Evolutionary conservation across 2,888 invertebrate genomes (phyloP), one percentile per base, ranked within the genome.

Genomic region (Megamerina dolium): DNA sequence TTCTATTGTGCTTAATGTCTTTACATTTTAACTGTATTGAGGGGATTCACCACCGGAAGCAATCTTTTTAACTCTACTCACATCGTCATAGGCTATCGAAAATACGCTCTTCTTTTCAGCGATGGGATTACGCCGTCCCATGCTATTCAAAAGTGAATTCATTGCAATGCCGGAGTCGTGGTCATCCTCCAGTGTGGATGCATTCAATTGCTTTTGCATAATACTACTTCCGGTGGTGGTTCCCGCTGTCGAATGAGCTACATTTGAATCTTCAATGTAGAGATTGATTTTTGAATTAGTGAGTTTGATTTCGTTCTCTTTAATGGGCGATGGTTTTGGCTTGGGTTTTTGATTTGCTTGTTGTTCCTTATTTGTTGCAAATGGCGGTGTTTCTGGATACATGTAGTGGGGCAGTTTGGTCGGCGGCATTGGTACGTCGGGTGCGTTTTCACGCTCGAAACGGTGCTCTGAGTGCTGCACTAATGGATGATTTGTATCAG

Each of bases 81-180:
- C 87, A 60, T 91, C 91, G 60, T 87, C 88, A 63, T 92, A 93
- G 1, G 91, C 91, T 54, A 93, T 93, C 6, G 90, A 90, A 62
- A 93, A 93, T 20, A 93, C 84, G 64, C 91, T 92, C 64, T 92
- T 91, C 73, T 92, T 93, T 60, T 91, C 90, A 4, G 83, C 81
- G 48, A 83, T 83, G 14, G 82, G 79, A 57, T 83, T 77, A 49
- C 82, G 74, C 49, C 78, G 78, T 8, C 78, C 75, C 58, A 79
- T 77, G 47, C 75, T 77, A 35, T 75, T 72, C 46, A 79, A 74
- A 14, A 74, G 45, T 0, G 79, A 78, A 38, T 83, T 81, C 74
- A 87, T 80, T 6, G 84, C 84, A 52, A 87, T 87, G 1, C 85
- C 86, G 2, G 87, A 85, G 63, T 88, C 87, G 26, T 75, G 74